Percentiles rank a stretch among this genome's conserved stretches.
phyloP scores from a whole-genome alignment of 1,140 invertebrate genomes.

The Ylistrum balloti region DNA sequence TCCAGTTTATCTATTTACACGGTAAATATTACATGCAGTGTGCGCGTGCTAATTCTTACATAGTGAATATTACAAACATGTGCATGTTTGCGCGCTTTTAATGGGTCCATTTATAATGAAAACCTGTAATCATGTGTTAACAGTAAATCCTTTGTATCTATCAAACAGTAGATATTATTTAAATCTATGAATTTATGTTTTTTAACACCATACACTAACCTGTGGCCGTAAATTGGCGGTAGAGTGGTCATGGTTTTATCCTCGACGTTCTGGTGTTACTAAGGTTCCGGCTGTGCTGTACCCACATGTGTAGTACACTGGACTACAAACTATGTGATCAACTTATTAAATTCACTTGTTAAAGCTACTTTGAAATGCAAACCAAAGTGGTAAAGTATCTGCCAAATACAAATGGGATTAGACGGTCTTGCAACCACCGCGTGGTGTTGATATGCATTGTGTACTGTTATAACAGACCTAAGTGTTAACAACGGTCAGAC shows the following conservation, averaged over 20 bases:
- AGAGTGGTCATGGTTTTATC: neutral
- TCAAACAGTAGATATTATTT: too few species aligned
- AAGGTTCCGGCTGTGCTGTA: neutral
- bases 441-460: slow-evolving; percentile 20
- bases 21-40: too few species aligned
- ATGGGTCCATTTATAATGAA: too few species aligned
- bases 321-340: neutral
- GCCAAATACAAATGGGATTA: slow-evolving; percentile 20
- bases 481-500: slow-evolving; percentile 24
- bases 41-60: too few species aligned
- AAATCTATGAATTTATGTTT: too few species aligned
- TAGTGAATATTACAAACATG: too few species aligned
- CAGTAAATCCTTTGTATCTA: too few species aligned
- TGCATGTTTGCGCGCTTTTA: too few species aligned
- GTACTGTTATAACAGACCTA: neutral
- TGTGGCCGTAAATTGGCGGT: neutral
- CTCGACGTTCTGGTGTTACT: too few species aligned
- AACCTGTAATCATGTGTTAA: too few species aligned
- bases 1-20: too few species aligned
- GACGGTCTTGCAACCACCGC: neutral
- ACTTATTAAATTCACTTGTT: slow-evolving; percentile 28
- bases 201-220: too few species aligned
- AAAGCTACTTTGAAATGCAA: slow-evolving; percentile 10
- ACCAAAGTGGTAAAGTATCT: neutral
- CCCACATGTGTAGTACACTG: slow-evolving; percentile 30